Base-by-base conservation (phyloP, 2,888 invertebrate genomes). In the Cremastinae sp. region DNA sequence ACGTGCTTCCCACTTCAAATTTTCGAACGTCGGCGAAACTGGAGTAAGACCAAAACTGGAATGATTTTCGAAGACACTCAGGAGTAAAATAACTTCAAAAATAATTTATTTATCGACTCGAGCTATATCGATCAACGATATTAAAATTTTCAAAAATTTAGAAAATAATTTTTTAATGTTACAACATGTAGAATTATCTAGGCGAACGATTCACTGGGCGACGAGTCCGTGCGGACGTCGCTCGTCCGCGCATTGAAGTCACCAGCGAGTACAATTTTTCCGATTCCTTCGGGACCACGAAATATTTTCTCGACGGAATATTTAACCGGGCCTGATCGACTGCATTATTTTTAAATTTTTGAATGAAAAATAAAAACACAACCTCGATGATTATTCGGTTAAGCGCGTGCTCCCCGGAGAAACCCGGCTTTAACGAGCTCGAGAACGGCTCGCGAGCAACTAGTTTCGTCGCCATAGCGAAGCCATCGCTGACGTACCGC, bases 381-480 rank as follows among this genome's bases (percentile, higher is more conserved):
- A 22, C 45, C 9, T 53, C 58, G 58, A 64, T 12, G n/a, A 16
- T 45, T 53, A 56, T 14, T 2, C 9, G n/a, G 9, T 39, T 9
- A 35, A 47, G 20, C 8, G 35, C n/a, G n/a, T n/a, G 9, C 8
- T 62, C 14, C 12, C 5, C 35, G 59, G 68, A 64, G 45, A 28
- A 41, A 43, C 64, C 72, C 72, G 68, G 68, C 62, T 45, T 68
- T 43, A 56, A 64, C 72, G 68, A 73, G 51, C 72, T 64, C 62
- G 59, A 53, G 62, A 73, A 72, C 68, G 72, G 72, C 68, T 72
- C 75, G 61, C 53, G 68, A 68, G 56, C 68, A 56, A 76, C 75
- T 76, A 66, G 58, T 53, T 72, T 18, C 22, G 64, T 69, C 76
- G 76, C 68, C 73, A 59, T 69, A 64, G 45, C 61, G 64, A 14